A percentile compares a stretch with the other conserved stretches of the same genome.
phyloP scores from a whole-genome alignment of 2,797 vertebrate genomes.

The Urophycis tenuis region DNA sequence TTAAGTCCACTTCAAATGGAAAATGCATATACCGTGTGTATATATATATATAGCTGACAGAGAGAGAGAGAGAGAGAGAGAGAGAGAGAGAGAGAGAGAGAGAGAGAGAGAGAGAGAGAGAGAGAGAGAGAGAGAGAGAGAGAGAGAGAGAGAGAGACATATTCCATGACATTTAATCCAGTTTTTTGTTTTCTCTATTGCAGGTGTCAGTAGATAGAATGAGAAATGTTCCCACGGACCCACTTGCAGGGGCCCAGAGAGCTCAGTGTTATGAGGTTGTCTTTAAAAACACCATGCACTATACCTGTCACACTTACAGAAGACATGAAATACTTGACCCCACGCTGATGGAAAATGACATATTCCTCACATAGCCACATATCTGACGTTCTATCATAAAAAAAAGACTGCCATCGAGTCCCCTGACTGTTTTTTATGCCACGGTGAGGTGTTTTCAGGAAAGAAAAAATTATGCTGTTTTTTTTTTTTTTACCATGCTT shows the following conservation, averaged over 20 bases:
- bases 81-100: not conserved
- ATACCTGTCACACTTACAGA: not conserved
- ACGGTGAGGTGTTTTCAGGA: constrained; percentile 33
- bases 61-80: not conserved
- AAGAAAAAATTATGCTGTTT: too few species aligned
- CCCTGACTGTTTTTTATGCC: constrained; percentile 11
- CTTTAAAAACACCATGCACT: not conserved
- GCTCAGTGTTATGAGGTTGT: not conserved
- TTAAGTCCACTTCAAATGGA: not conserved
- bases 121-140: not conserved
- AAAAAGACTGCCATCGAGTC: constrained; percentile 15
- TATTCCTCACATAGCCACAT: not conserved
- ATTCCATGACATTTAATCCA: not conserved
- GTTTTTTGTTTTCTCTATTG: not conserved
- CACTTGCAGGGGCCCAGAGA: not conserved
- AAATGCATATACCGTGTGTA: not conserved
- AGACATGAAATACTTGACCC: constrained; percentile 11
- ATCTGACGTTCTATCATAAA: constrained; percentile 13
- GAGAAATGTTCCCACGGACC: not conserved
- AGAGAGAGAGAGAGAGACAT: not conserved
- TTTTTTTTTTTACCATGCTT: constrained; percentile 27
- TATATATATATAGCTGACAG: not conserved
- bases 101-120: not conserved
- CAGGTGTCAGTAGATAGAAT: not conserved
- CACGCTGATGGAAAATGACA: not conserved